Base-by-base conservation (phyloP, 2,888 invertebrate species). In the Biston betularia region DNA sequence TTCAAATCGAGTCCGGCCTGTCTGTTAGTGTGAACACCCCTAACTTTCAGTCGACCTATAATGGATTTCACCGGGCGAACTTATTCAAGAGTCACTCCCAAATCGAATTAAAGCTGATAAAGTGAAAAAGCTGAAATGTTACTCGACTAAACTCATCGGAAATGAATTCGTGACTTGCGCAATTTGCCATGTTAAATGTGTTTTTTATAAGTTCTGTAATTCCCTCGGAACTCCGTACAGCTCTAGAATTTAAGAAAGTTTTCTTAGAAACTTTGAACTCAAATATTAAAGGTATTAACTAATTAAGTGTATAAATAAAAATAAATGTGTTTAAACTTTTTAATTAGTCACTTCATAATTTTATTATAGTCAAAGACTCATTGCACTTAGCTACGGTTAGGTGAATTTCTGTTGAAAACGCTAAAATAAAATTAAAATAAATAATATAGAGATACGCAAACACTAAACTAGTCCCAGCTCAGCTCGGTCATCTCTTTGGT, bases 81-180 rank as follows among this genome's bases (percentile, higher is more conserved):
- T 82, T 80, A 82, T 77, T 74, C 75, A 75, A 78, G 77, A 82
- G 81, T 82, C 78, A 80, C 78, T 79, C 76, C 68, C 68, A 74
- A 80, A 79, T 78, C 78, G 77, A 82, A 81, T 81, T 82, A 78
- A 79, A 74, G 64, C 72, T 74, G 75, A 75, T 78, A 76, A 78
- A 82, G 77, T 80, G 77, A 80, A 79, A 77, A 79, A 75, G 69
- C 74, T 72, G 73, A 74, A 75, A 79, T 75, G 73, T 68, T 72
- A 70, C 73, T 68, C 69, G 70, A 69, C 59, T 68, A 77, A 75
- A 63, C 69, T 70, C 65, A 74, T 65, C 70, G 72, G 72, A 71
- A 73, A 74, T 74, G 63, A 76, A 76, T 79, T 78, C 73, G 65
- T 78, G 80, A 80, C 73, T 75, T 69, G 74, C 69, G 58, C 63